A percentile compares a stretch with the other conserved stretches of the same genome.
Conservation (phyloP, 2,888 invertebrate genomes). For the Hypsopygia costalis region DNA sequence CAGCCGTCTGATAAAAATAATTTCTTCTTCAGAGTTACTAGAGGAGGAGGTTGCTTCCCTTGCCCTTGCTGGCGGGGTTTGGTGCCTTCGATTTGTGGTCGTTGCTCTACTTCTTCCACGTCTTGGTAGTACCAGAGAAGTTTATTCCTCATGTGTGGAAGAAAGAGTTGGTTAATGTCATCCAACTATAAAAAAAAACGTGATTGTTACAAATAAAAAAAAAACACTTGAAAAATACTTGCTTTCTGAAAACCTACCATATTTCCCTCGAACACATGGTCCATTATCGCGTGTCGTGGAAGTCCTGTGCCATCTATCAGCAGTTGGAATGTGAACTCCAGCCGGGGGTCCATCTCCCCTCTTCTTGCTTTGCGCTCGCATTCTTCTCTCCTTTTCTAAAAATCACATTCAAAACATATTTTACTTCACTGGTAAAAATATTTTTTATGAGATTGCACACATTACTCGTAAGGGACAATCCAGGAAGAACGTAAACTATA, state of each 20-base stretch:
- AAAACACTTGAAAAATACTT: background rate
- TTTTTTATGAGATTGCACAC: too few species aligned
- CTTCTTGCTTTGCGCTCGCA: conserved; percentile 94
- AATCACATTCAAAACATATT: conserved; percentile 7
- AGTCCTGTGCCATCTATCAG: conserved; percentile 91
- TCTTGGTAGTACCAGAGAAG: conserved; percentile 95
- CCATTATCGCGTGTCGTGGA: conserved; percentile 92
- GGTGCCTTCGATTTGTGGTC: conserved; percentile 65
- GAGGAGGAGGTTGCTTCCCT: conserved; percentile 65
- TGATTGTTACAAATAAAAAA: background rate
- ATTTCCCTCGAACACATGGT: conserved; percentile 93
- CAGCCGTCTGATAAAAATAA: conserved; percentile 92
- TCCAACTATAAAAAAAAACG: conserved; percentile 81
- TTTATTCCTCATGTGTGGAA: conserved; percentile 92
- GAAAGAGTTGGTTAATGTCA: conserved; percentile 92
- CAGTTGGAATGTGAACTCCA: conserved; percentile 94
- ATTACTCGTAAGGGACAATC: too few species aligned
- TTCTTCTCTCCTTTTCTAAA: conserved; percentile 89
- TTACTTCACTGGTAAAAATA: too few species aligned
- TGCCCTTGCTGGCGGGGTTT: conserved; percentile 68
- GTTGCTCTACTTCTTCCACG: conserved; percentile 84
- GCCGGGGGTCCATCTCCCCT: conserved; percentile 94
- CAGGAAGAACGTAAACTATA: too few species aligned
- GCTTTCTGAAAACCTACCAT: conserved; percentile 79
- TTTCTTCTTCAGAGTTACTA: conserved; percentile 84